Percentiles rank a stretch among this genome's conserved stretches.
Evolutionary conservation across 1,140 invertebrate genomes (phyloP).

Genomic region (Parasteatoda tepidariorum): DNA sequence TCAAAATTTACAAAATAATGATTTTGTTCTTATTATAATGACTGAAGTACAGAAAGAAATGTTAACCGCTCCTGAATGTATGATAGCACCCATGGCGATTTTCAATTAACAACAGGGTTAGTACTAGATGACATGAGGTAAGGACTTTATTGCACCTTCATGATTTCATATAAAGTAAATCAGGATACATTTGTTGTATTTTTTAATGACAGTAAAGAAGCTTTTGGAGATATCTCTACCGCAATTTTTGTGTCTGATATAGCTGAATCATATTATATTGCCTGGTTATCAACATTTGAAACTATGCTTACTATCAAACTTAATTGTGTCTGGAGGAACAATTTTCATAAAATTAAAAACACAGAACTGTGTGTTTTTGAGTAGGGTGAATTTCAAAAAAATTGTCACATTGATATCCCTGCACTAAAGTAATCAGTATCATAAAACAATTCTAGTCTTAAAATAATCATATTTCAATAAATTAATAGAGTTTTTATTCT

Average conservation of each 20-base stretch:
- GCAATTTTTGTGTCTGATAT: conserved; percentile 38
- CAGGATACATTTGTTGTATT: background rate
- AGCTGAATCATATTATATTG: conserved; percentile 13
- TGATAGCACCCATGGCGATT: background rate
- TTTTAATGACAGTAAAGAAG: background rate
- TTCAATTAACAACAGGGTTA: background rate
- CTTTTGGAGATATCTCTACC: background rate
- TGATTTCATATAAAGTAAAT: background rate
- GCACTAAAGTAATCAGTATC: too few species aligned
- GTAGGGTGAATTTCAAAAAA: too few species aligned
- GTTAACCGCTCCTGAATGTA: background rate
- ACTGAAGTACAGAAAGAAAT: background rate
- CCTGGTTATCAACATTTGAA: background rate
- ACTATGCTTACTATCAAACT: background rate
- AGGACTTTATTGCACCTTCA: conserved; percentile 11
- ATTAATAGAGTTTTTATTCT: too few species aligned
- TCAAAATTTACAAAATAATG: background rate
- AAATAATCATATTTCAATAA: too few species aligned
- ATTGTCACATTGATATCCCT: too few species aligned
- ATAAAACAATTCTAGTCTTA: too few species aligned
- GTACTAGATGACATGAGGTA: conserved; percentile 8
- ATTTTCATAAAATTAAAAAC: background rate
- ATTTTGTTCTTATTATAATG: conserved; percentile 2
- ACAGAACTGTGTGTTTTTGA: too few species aligned
- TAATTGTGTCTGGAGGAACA: conserved; percentile 4